Evolutionary conservation across 2,797 vertebrate genomes (phyloP), one percentile per base, ranked within the genome.

Genomic region (Emydoidea blandingii): DNA sequence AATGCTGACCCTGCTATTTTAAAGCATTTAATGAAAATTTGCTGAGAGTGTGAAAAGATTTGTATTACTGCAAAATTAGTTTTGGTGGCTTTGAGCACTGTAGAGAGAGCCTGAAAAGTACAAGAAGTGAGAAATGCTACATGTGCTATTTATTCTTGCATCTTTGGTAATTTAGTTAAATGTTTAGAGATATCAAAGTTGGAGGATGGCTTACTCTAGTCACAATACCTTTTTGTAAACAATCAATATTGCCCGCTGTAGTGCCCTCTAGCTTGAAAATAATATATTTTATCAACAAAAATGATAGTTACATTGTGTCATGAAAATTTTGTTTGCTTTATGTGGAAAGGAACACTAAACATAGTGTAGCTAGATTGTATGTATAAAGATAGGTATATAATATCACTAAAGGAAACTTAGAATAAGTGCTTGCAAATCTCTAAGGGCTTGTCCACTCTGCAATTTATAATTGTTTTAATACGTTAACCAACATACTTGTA

Each of bases 201-300:
- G 14, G 79, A 94, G 78, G n/a, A n/a, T 50, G 81, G 59, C 86
- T 96, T 88, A 92, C 56, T 57, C 81, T 76, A 62, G 88, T 90
- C 68, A 54, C 85, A 90, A 57, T 81, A 94, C 82, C 44, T 44
- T 78, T 47, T 65, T 93, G 94, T 96, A 96, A 96, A 94, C 89
- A 96, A 96, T 79, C 14, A 49, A 52, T 86, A 6, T 96, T 96
- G 54, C 85, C 62, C 88, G 96, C 87, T 94, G 91, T 88, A 91
- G 88, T 94, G 91, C 41, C 85, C 37, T 79, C 91, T 56, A 90
- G 90, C 83, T 95, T 90, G 68, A 83, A 90, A 19, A n/a, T 21
- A n/a, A 81, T 9, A 59, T 9, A 59, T 93, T 85, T 83, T 85
- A 50, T 89, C 5, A 0, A 68, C 18, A 68, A n/a, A 65, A 84